Evolutionary conservation across 1,140 invertebrate genomes (phyloP), one percentile per base, ranked within the genome.

Genomic region (Akabosia matsudoensis): DNA sequence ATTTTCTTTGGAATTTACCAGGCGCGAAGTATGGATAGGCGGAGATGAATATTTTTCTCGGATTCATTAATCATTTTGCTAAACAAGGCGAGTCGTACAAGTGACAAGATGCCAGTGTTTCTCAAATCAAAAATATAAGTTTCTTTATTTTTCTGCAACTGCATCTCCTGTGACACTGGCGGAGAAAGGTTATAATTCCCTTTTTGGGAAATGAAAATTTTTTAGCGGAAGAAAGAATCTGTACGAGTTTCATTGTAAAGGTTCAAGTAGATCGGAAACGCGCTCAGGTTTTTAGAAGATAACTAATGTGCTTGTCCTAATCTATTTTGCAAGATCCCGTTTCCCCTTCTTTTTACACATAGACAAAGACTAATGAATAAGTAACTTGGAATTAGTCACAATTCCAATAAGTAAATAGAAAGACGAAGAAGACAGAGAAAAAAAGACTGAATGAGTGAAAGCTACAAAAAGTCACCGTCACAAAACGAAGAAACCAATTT

Each of bases 321-420:
- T 31, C 61, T 31, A 67, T 67, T 67, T 67, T 67, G 24, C 61
- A 67, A 67, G 37, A 45, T 45, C 7, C 18, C 18, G 7, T 45
- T 45, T 18, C 37, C 37, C 37, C 37, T 45, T 45, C 37, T 45
- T 45, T 7, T 18, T 7, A 10, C 18, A 18, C 37, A 31, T 1
- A 31, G 61, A 67, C 61, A 67, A 67, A 67, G 61, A 67, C 61
- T 67, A 67, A 67, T 67, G 61, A 67, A 67, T 67, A 67, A 67
- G 61, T 67, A 16, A 67, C 7, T 3, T 31, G 26, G 61, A 67
- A 67, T 67, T 67, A 67, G 61, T 67, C 24, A 61, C 7, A 61
- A n/a, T 61, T 13, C 54, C 14, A 61, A 61, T 24, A 22, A 61
- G 24, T 61, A 61, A 61, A 61, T 61, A 61, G 14, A 61, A 4